Percentiles rank a stretch among this genome's conserved stretches.
Conservation (phyloP, 1,140 invertebrate genomes). For the Plutomurus gul region DNA sequence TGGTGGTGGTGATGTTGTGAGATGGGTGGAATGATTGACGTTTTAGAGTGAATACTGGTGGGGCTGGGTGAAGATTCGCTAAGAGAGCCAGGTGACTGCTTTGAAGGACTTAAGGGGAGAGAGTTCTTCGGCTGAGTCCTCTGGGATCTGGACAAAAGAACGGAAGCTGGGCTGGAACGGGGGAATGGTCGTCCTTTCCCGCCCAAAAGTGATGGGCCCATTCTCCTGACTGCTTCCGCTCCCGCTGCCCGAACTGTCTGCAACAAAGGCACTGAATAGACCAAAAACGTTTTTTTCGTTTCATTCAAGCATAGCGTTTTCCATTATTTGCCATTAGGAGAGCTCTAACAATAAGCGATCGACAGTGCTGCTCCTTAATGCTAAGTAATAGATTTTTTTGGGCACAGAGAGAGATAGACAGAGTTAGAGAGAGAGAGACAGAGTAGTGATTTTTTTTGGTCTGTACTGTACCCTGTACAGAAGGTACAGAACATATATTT, state of each 20-base stretch:
- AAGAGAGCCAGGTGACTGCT: constrained; percentile 53
- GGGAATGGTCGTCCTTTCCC: constrained; percentile 51
- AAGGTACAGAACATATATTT: no score
- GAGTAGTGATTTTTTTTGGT: not conserved
- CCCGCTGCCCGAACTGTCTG: constrained; percentile 59
- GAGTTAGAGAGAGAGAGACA: not conserved
- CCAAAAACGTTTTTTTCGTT: constrained; percentile 39
- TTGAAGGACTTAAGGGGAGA: constrained; percentile 53
- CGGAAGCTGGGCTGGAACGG: constrained; percentile 53
- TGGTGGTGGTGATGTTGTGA: constrained; percentile 21
- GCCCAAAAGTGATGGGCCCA: constrained; percentile 55
- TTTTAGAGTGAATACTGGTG: constrained; percentile 37
- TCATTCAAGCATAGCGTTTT: constrained; percentile 27
- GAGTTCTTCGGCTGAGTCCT: constrained; percentile 38
- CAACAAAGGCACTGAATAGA: constrained; percentile 53
- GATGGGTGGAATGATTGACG: constrained; percentile 32
- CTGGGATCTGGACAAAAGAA: constrained; percentile 53
- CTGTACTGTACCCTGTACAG: not conserved
- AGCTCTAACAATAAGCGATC: constrained; percentile 8
- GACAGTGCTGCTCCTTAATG: no score
- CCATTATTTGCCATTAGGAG: constrained; percentile 20
- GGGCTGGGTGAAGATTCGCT: constrained; percentile 53
- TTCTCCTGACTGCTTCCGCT: constrained; percentile 58
- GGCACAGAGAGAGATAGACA: not conserved
- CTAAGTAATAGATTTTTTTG: not conserved